phyloP scores from a whole-genome alignment of 2,797 vertebrate genomes.

The Otolemur crassicaudatus region DNA sequence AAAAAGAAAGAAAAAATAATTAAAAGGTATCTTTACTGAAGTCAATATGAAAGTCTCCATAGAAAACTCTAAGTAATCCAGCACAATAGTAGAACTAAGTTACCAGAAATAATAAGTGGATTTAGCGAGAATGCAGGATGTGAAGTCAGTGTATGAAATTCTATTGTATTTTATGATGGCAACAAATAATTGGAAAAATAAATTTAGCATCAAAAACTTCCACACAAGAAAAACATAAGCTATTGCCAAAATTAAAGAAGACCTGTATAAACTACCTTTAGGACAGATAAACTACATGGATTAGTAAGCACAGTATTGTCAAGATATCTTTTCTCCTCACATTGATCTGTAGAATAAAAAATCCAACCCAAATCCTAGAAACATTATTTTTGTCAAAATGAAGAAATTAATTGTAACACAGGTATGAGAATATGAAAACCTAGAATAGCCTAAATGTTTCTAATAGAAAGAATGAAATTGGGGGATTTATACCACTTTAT shows the following conservation, averaged over 20 bases:
- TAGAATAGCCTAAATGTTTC: not conserved
- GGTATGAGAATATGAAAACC: not conserved
- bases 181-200: not conserved
- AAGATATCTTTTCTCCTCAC: not conserved
- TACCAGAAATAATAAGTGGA: not conserved
- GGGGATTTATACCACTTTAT: not conserved
- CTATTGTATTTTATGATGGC: not conserved
- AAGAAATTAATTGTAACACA: not conserved
- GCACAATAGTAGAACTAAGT: not conserved
- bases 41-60: not conserved
- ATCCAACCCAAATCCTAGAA: not conserved
- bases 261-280: not conserved
- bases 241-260: not conserved
- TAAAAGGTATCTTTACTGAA: not conserved
- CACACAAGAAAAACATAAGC: not conserved
- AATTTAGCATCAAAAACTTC: not conserved
- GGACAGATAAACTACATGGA: not conserved
- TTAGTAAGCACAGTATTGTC: not conserved
- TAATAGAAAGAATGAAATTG: not conserved
- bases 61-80: not conserved
- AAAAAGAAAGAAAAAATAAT: not conserved
- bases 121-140: not conserved
- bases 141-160: conserved; percentile 6
- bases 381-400: not conserved
- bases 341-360: not conserved